These are phyloP conservation scores for Euglossa dilemma DNA, from an alignment of 1,140 invertebrate species.

Conservation along the genomic window DNA sequence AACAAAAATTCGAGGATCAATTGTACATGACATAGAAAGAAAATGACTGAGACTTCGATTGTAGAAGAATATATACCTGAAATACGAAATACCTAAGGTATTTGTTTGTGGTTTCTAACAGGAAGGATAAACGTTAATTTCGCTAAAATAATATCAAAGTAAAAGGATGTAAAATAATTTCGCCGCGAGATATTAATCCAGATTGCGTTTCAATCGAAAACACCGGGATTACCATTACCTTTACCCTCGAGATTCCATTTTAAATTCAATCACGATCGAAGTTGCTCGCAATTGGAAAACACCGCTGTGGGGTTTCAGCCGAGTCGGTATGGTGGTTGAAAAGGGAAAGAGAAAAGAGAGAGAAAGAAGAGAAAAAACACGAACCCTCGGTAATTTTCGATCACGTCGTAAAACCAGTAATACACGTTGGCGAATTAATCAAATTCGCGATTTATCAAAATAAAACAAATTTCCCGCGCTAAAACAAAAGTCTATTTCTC, in stretches of 20 bases:
- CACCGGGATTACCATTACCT: neutral
- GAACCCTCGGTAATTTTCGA: neutral
- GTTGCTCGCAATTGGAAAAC: neutral
- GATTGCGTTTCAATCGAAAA: neutral
- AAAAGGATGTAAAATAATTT: neutral
- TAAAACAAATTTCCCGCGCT: neutral
- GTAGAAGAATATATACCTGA: neutral
- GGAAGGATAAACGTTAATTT: neutral
- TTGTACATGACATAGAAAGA: no score
- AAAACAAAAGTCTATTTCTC: neutral
- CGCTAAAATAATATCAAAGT: neutral
- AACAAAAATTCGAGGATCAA: no score
- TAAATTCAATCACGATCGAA: constrained; percentile 27
- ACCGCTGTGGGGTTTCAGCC: neutral
- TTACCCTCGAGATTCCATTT: neutral
- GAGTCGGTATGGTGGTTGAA: neutral
- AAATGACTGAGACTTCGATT: no score
- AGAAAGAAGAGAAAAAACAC: neutral
- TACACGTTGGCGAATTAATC: neutral
- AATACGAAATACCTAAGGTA: no score
- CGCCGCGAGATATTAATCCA: neutral
- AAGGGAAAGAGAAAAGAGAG: neutral
- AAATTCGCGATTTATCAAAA: neutral
- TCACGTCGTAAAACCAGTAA: neutral
- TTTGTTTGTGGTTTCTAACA: neutral